Evolutionary conservation across 2,113 vertebrate species (phyloP).

Genomic region (Romanogobio albipinnatus): DNA sequence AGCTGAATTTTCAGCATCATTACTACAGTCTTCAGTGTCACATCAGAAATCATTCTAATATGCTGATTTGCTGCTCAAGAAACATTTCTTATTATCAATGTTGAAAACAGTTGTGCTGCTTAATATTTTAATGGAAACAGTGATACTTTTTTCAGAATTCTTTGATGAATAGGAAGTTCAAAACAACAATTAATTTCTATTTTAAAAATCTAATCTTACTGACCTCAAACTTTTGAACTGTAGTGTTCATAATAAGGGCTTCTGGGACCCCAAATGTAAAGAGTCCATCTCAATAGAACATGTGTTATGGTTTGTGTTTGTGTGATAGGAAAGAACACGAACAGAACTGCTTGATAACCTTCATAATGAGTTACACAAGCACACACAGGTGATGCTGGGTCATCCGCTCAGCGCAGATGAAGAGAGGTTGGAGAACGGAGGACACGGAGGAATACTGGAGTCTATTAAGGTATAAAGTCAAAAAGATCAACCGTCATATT

Average conservation of each 20-base stretch:
- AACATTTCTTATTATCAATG: neutral
- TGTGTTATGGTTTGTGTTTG: neutral
- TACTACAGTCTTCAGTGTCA: neutral
- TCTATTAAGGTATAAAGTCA: constrained; percentile 87
- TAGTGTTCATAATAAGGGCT: neutral
- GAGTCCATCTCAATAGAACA: neutral
- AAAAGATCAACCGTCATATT: neutral
- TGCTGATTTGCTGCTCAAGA: neutral
- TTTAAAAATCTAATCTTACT: neutral
- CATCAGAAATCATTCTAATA: neutral
- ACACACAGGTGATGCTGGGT: constrained; percentile 91
- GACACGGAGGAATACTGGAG: constrained; percentile 91
- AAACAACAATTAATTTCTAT: neutral
- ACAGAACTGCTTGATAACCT: constrained; percentile 89
- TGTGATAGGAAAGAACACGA: constrained; percentile 85
- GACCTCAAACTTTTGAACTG: neutral
- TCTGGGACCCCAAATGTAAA: neutral
- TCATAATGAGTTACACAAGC: constrained; percentile 85
- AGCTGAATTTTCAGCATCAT: neutral
- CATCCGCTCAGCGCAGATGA: constrained; percentile 78
- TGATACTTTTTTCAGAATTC: neutral
- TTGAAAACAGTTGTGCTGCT: neutral
- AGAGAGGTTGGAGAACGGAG: constrained; percentile 90
- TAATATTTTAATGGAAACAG: neutral
- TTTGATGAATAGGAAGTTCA: neutral